Evolutionary conservation across 2,113 vertebrate genomes (phyloP), one percentile per base, ranked within the genome.

Genomic region (Anarrhichthys ocellatus): DNA sequence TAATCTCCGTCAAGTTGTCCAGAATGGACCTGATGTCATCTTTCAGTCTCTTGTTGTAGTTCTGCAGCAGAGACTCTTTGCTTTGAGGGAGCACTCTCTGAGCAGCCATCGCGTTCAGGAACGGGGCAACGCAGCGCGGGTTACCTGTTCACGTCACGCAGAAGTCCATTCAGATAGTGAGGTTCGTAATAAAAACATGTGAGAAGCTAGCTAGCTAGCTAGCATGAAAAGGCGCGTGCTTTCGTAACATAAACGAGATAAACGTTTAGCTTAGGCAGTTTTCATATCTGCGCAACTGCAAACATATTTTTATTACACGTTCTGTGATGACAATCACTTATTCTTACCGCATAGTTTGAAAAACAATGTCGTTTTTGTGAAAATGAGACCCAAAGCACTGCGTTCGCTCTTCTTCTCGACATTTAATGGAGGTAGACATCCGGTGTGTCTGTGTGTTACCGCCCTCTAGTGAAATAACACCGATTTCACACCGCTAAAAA

Each of bases 1-100:
- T 96, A 44, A 99, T 98, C 72, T 99, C 98, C 0, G 97, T 98
- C 89, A 99, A 99, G 90, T 99, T 99, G 78, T 99, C 98, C 94
- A 98, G 94, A 86, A 99, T 96, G 56, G 98, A 99, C 48, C 96
- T 95, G 88, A 98, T 92, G 8, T 99, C 98, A n/a, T 99, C 98
- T 79, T 97, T 98, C 29, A 99, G 95, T 29, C 98, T 96, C 88
- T 99, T 99, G 93, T 99, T 99, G 94, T 99, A 99, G 32, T 96
- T 99, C 94, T 99, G 98, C 9, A 99, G 94, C 63, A 99, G 94
- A 1, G 96, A 95, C 93, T 99, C 98, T 89, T 99, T 99, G 87
- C 97, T 99, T 88, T 99, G 97, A 0, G 98, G 96, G 44, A 98
- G 94, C 1, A 95, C 97, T 59, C 98, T 90, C 66, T 96, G 96